Evolutionary conservation across 1,140 invertebrate genomes (phyloP).

Genomic region (Drosophila sechellia): DNA sequence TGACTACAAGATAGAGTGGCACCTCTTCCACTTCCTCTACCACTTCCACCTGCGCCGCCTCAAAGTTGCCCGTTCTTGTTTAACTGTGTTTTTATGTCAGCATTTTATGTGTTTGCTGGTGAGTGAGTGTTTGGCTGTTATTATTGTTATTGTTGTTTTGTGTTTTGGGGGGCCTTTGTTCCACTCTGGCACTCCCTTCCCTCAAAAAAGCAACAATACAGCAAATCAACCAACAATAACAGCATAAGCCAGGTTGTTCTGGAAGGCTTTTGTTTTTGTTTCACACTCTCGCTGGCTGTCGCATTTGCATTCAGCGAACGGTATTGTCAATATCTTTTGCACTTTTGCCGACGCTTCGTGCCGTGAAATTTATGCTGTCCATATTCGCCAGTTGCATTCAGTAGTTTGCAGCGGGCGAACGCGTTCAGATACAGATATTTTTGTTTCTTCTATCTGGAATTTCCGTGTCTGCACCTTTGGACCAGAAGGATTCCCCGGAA

Average conservation of each 20-base stretch:
- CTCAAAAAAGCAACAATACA: neutral
- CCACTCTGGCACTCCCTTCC: slow-evolving; percentile 35
- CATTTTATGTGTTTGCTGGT: slow-evolving; percentile 44
- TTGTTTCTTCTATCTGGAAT: slow-evolving; percentile 6
- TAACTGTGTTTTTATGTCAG: slow-evolving; percentile 78
- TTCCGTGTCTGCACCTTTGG: slow-evolving; percentile 14
- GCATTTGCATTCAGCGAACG: slow-evolving; percentile 73
- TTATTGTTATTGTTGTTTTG: slow-evolving; percentile 23
- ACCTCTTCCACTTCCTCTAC: slow-evolving; percentile 8
- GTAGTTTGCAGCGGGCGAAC: slow-evolving; percentile 55
- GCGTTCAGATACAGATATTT: slow-evolving; percentile 48
- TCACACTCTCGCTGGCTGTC: slow-evolving; percentile 48
- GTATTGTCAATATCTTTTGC: slow-evolving; percentile 66
- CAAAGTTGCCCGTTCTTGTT: slow-evolving; percentile 38
- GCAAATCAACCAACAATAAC: slow-evolving; percentile 32
- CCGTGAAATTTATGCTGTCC: slow-evolving; percentile 69
- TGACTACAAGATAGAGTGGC: slow-evolving; percentile 27
- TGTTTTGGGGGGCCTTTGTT: slow-evolving; percentile 44
- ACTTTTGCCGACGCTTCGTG: slow-evolving; percentile 48
- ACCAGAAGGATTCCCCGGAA: slow-evolving; percentile 14
- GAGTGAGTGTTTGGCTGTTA: slow-evolving; percentile 45
- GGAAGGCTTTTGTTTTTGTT: slow-evolving; percentile 43
- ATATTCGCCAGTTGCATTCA: slow-evolving; percentile 55
- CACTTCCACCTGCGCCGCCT: neutral
- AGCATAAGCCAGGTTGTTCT: slow-evolving; percentile 44